A percentile compares a stretch with the other conserved stretches of the same genome.
phyloP scores from a whole-genome alignment of 2,113 vertebrate species.

The Syngnathoides biaculeatus region DNA sequence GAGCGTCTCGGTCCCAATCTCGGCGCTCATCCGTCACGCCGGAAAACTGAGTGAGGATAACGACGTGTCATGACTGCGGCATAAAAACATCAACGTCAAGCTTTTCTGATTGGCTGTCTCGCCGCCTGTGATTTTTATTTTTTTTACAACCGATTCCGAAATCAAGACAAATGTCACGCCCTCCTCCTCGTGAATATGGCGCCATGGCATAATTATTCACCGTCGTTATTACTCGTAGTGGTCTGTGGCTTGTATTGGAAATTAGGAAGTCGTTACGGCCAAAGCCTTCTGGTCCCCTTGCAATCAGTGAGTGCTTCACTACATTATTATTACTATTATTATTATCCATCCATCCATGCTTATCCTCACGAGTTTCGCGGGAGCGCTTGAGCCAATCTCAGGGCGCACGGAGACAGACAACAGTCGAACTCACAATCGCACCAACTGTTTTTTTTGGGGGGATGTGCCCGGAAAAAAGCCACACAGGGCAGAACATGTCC shows the following conservation, averaged over 20 bases:
- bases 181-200: background rate
- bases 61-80: background rate
- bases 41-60: slow-evolving; percentile 2
- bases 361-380: too few species aligned
- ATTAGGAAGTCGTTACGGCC: background rate
- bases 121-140: slow-evolving; percentile 16
- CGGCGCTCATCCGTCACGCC: slow-evolving; percentile 48
- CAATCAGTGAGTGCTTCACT: background rate
- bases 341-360: too few species aligned
- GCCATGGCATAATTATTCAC: slow-evolving; percentile 7
- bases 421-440: too few species aligned
- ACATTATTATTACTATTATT: background rate
- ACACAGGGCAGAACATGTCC: too few species aligned
- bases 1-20: slow-evolving; percentile 37
- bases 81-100: slow-evolving; percentile 27
- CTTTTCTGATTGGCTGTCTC: slow-evolving; percentile 11
- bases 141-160: slow-evolving; percentile 1
- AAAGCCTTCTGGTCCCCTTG: background rate
- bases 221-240: slow-evolving; percentile 1
- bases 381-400: too few species aligned
- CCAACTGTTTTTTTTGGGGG: too few species aligned
- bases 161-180: slow-evolving; percentile 14
- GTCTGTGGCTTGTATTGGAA: slow-evolving; percentile 5
- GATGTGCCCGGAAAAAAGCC: too few species aligned
- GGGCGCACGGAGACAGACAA: too few species aligned